Evolutionary conservation across 2,888 invertebrate genomes (phyloP).

Genomic region (Lepidocyrtoides sp.): DNA sequence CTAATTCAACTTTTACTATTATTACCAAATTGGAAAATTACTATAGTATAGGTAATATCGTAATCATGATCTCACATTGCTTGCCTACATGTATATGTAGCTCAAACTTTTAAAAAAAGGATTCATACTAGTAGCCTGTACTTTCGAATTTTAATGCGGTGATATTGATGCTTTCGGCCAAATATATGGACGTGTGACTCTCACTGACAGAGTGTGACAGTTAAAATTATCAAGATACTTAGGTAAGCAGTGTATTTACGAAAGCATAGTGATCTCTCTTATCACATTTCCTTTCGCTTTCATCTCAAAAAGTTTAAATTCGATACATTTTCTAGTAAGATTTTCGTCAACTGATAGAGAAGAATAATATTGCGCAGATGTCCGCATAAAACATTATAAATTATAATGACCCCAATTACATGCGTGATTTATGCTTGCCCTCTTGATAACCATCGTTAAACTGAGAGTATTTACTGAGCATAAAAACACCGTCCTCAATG

Average conservation of each 20-base stretch:
- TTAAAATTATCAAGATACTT: slow-evolving; percentile 8
- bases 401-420: not conserved
- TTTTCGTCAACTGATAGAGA: not conserved
- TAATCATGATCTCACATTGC: not conserved
- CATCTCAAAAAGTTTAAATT: not conserved
- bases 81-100: not conserved
- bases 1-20: not conserved
- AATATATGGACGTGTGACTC: not conserved
- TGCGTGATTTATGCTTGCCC: not conserved
- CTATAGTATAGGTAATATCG: not conserved
- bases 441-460: not conserved
- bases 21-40: not conserved
- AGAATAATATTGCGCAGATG: slow-evolving; percentile 24
- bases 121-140: not conserved
- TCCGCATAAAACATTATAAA: slow-evolving; percentile 25
- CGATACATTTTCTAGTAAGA: not conserved
- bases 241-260: not conserved
- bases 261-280: not conserved
- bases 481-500: not conserved
- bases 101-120: not conserved
- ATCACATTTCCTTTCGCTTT: slow-evolving; percentile 13
- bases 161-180: not conserved
- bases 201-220: not conserved
- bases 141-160: too few species aligned
- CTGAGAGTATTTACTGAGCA: not conserved